Evolutionary conservation across 2,113 vertebrate genomes (phyloP), one percentile per base, ranked within the genome.

Genomic region (Aegypius monachus): DNA sequence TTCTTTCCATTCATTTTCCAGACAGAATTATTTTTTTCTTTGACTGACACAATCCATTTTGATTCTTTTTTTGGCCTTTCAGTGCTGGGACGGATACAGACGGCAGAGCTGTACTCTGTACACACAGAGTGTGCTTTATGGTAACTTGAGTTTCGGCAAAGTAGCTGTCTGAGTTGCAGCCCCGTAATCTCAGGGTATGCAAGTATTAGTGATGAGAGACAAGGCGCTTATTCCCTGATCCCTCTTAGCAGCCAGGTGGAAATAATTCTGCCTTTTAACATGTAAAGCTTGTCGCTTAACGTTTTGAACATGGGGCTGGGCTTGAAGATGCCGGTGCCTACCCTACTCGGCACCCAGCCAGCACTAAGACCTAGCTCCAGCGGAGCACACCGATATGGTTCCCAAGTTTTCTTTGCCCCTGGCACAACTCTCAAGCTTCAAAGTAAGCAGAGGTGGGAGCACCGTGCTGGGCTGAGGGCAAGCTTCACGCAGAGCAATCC

Each of bases 201-300:
- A 56, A 38, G 78, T 65, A 86, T 91, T 91, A 91, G 87, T 48
- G 71, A 82, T n/a, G 62, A 89, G 66, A 94, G 74, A 91, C 85
- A 91, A 93, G 36, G 50, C 55, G 62, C 58, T 82, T 65, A 73
- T 9, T 94, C 62, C 61, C 68, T 82, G 79, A 88, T 95, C 86
- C 75, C 38, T 73, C 86, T 90, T 71, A 88, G 90, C 79, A 93
- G 59, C 59, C 88, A 83, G 72, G 67, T 88, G 59, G 86, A 97
- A 96, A 93, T 90, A 83, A 93, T 86, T 92, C 85, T 78, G 26
- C 82, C 38, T 90, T 96, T 92, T 92, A 88, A 66, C 27, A 55
- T 43, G 68, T 63, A 90, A 92, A 93, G 26, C 71, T 80, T 90
- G 63, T 92, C 0, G 0, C n/a, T 62, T 89, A 78, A 63, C 36